These are phyloP conservation scores for Sturnus vulgaris DNA, from an alignment of 2,113 vertebrate genomes.

Conservation along the genomic window DNA sequence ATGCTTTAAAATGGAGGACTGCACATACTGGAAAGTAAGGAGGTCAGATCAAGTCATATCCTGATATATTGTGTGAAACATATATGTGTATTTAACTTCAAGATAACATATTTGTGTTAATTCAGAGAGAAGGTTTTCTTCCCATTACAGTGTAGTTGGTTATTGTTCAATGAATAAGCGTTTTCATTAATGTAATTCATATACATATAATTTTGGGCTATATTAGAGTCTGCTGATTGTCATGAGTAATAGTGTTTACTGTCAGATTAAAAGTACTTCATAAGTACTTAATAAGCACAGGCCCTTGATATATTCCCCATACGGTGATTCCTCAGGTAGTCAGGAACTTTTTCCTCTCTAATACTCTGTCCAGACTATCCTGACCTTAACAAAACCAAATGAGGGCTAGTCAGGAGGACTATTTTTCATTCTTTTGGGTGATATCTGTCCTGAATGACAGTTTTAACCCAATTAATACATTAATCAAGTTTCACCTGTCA, in stretches of 20 bases:
- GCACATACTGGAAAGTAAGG: neutral
- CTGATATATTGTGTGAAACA: neutral
- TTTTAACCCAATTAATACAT: neutral
- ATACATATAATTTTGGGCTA: neutral
- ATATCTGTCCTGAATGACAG: neutral
- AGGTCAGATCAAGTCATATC: neutral
- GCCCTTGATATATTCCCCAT: neutral
- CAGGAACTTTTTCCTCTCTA: neutral
- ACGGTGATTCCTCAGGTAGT: neutral
- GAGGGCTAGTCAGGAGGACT: neutral
- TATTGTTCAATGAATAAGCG: neutral
- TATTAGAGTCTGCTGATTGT: neutral
- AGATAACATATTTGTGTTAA: neutral
- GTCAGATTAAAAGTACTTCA: neutral
- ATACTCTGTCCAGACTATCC: neutral
- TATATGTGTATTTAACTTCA: neutral
- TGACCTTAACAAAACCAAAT: neutral
- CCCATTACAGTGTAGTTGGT: neutral
- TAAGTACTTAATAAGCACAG: neutral
- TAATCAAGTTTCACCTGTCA: neutral
- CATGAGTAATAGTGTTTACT: neutral
- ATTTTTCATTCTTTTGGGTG: neutral
- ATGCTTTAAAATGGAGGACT: neutral
- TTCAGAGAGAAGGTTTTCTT: neutral
- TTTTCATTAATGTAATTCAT: neutral